Evolutionary conservation across 2,113 vertebrate species (phyloP), one percentile per base, ranked within the genome.

Genomic region (Acrocephalus arundinaceus): DNA sequence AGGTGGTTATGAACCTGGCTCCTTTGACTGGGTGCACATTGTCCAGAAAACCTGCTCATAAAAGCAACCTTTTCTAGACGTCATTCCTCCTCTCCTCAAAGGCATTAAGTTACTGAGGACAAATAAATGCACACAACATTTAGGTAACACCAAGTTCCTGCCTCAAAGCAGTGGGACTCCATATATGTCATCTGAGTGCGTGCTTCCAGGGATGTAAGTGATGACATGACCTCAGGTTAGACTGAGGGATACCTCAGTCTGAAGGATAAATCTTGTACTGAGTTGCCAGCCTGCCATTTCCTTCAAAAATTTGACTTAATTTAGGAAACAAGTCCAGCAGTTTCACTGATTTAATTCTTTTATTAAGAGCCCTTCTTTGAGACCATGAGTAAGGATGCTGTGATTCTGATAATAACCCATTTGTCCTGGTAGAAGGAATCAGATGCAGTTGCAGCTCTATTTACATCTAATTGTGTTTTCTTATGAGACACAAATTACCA

Each of bases 311-410:
- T 15, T 85, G 74, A 78, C 83, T 93, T 88, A 35, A 87, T 96
- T 97, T 93, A 92, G 88, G 87, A 93, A 97, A 95, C 71, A 93
- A 85, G 86, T 67, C 79, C 70, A 96, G 96, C 92, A 87, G 75
- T 95, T 90, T 90, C 48, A 19, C 54, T 73, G 74, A 93, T 79
- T 83, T 70, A 78, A 85, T 91, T 80, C 57, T 95, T 96, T 94
- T 96, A 95, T 97, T 97, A 96, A 97, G 96, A 84, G 88, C 78
- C 82, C 49, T 87, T 84, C 65, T 95, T 89, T 89, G 62, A 94
- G 91, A 82, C 94, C 94, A 95, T 43, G 41, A 59, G 49, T 66
- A 89, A 84, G 37, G 76, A 92, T 0, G 2, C 37, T 63, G 61
- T 39, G 79, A 87, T 87, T 79, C 65, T 24, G 82, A 59, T 49